phyloP scores from a whole-genome alignment of 2,888 invertebrate genomes.

The Meteorus cinctellus region DNA sequence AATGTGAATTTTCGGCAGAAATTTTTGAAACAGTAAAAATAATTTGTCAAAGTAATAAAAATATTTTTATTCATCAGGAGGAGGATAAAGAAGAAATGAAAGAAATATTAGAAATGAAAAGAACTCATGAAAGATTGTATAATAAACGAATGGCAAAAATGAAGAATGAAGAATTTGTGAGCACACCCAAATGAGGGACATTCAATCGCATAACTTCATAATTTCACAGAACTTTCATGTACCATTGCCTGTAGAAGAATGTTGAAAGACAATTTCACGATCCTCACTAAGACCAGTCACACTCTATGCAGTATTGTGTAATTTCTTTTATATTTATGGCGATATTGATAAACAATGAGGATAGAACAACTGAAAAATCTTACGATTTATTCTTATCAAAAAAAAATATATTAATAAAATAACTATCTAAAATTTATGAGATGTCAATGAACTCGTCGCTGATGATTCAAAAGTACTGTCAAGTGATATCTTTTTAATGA shows the following conservation, averaged over 20 bases:
- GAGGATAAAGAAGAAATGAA: conserved; percentile 96
- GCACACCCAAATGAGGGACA: conserved; percentile 30
- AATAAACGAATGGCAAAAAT: conserved; percentile 77
- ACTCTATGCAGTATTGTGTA: background rate
- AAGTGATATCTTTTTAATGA: background rate
- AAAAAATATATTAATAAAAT: background rate
- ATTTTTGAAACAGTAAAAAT: conserved; percentile 15
- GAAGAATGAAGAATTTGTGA: conserved; percentile 47
- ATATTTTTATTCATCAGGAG: conserved; percentile 78
- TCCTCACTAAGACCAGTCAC: background rate
- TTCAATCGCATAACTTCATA: conserved; percentile 19
- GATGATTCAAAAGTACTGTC: background rate
- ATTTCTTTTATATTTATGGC: background rate
- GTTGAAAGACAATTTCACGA: background rate
- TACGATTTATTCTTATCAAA: too few species aligned
- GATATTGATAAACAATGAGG: background rate
- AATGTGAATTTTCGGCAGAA: background rate
- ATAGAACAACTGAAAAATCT: too few species aligned
- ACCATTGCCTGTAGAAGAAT: background rate
- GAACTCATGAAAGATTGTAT: conserved; percentile 87
- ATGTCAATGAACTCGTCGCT: conserved; percentile 14
- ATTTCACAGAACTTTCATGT: conserved; percentile 15
- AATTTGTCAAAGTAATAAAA: conserved; percentile 16
- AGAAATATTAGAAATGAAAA: conserved; percentile 92
- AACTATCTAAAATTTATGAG: background rate